Conservation (phyloP, 1,140 invertebrate genomes). For the Coenobita brevimanus region DNA sequence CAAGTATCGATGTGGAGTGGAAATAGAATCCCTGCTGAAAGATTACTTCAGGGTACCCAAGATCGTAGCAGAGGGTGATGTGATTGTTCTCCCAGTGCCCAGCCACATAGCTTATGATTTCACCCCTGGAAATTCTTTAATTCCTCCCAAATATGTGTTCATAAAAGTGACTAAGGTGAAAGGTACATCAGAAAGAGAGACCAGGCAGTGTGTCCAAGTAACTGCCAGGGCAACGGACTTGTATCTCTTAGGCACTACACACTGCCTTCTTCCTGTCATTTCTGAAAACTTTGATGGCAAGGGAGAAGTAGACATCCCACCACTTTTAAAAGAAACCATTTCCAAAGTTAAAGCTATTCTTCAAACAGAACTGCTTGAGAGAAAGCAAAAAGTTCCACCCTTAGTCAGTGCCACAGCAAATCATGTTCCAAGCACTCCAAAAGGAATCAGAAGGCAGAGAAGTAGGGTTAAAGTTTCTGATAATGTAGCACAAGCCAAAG, state of each 20-base stretch:
- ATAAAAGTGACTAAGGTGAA: conserved; percentile 28
- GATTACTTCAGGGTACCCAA: conserved; percentile 43
- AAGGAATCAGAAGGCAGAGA: not conserved
- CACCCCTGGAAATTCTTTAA: not conserved
- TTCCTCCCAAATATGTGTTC: conserved; percentile 48
- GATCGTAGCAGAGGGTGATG: conserved; percentile 16
- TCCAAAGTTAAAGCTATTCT: conserved; percentile 9
- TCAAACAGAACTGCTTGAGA: conserved; percentile 24
- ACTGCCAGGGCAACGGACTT: not conserved
- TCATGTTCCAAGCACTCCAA: not conserved
- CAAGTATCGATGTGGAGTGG: conserved; percentile 35
- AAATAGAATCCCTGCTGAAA: conserved; percentile 31
- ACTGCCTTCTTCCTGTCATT: conserved; percentile 21
- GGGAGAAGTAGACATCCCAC: conserved; percentile 43
- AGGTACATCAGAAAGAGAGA: not conserved
- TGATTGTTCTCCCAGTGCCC: conserved; percentile 33
- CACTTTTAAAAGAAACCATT: conserved; percentile 17
- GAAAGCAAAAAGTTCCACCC: not conserved
- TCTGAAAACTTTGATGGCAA: conserved; percentile 6
- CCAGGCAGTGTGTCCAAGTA: conserved; percentile 20
- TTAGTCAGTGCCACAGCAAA: not conserved
- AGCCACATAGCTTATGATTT: conserved; percentile 49
- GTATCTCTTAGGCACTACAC: conserved; percentile 33
- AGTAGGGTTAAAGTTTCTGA: not conserved
- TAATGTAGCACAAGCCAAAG: not conserved